A percentile compares a stretch with the other conserved stretches of the same genome.
phyloP scores from a whole-genome alignment of 2,888 invertebrate species.

The Drosophila nigritarsus region DNA sequence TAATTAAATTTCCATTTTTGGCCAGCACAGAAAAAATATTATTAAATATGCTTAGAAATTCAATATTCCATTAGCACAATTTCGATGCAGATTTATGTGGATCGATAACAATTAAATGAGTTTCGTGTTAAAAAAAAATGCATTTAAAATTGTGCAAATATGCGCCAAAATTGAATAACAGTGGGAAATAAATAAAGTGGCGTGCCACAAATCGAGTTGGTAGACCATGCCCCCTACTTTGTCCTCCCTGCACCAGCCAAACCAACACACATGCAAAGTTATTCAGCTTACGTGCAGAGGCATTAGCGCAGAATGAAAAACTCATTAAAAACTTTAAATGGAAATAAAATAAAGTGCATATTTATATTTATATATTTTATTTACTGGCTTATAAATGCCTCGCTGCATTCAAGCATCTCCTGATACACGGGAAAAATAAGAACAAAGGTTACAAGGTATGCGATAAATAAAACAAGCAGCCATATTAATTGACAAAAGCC shows the following conservation, averaged over 20 bases:
- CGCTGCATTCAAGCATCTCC: conserved; percentile 36
- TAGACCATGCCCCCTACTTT: conserved; percentile 1
- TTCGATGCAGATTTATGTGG: conserved; percentile 21
- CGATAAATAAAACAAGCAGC: background rate
- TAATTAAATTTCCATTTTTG: conserved; percentile 51
- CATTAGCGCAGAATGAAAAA: conserved; percentile 66
- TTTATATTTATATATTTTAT: conserved; percentile 38
- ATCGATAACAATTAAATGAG: conserved; percentile 50
- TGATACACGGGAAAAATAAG: conserved; percentile 17
- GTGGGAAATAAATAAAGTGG: conserved; percentile 57
- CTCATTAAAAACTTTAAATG: conserved; percentile 83
- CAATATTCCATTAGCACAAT: conserved; percentile 52
- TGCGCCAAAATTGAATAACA: conserved; percentile 33
- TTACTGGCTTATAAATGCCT: conserved; percentile 45
- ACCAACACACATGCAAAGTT: conserved; percentile 18
- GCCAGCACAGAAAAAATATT: background rate
- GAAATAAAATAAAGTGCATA: conserved; percentile 77
- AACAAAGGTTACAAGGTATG: conserved; percentile 26
- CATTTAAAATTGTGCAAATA: conserved; percentile 62
- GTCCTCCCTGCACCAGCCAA: background rate
- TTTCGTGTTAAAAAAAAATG: conserved; percentile 55
- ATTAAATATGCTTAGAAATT: conserved; percentile 27
- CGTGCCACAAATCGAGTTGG: conserved; percentile 36
- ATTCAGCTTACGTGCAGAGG: conserved; percentile 26
- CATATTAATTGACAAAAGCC: no score